Conservation (phyloP, 2,797 vertebrate species). For the Etheostoma perlongum region DNA sequence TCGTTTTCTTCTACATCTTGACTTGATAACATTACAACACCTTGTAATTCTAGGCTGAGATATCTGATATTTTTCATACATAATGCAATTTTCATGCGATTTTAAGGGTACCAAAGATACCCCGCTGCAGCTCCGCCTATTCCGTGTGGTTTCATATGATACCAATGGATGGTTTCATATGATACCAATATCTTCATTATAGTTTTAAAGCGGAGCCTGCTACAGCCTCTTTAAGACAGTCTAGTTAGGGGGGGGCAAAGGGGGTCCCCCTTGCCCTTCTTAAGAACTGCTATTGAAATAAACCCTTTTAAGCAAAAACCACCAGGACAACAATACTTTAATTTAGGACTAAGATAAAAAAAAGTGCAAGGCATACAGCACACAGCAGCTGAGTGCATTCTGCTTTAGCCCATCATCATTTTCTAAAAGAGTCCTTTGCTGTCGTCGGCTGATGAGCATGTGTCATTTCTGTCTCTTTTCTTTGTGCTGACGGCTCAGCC, state of each 20-base stretch:
- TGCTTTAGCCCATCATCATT: background rate
- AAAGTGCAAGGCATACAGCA: background rate
- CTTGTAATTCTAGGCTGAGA: background rate
- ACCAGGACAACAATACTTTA: too few relatives aligned
- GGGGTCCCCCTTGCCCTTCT: too few relatives aligned
- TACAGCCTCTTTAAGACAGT: too few relatives aligned
- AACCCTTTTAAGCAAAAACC: background rate
- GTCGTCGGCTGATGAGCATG: conserved; percentile 19
- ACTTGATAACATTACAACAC: background rate
- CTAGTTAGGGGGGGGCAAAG: too few relatives aligned
- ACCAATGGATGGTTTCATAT: too few relatives aligned
- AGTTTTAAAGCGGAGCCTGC: too few relatives aligned
- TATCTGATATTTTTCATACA: background rate
- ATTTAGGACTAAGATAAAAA: background rate
- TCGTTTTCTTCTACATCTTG: background rate
- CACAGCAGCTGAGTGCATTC: conserved; percentile 9
- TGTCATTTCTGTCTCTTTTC: conserved; percentile 38
- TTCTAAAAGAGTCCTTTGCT: background rate
- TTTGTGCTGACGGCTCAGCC: conserved; percentile 82
- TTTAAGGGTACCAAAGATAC: too few relatives aligned
- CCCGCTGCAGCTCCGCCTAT: too few relatives aligned
- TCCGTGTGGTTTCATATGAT: too few relatives aligned
- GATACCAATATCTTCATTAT: too few relatives aligned
- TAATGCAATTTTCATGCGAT: too few relatives aligned
- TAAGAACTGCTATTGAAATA: too few relatives aligned